Evolutionary conservation across 2,113 vertebrate species (phyloP).

Genomic region (Pionites leucogaster): DNA sequence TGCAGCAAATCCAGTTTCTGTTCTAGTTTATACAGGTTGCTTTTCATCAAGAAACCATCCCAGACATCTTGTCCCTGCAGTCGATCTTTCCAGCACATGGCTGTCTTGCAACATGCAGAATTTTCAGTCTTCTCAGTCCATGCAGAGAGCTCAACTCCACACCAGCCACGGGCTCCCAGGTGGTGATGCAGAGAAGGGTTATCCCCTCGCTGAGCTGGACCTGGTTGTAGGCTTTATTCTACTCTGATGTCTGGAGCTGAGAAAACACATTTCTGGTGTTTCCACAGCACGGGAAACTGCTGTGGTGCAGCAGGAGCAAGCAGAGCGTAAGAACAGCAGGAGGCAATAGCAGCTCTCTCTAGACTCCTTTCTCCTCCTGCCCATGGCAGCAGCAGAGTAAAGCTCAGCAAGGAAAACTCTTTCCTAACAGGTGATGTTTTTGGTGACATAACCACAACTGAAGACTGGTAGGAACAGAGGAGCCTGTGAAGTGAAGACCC

Average conservation of each 20-base stretch:
- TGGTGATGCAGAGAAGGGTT: background rate
- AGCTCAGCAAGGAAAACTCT: background rate
- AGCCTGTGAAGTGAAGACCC: background rate
- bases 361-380: background rate
- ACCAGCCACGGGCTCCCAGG: background rate
- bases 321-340: background rate
- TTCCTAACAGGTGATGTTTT: background rate
- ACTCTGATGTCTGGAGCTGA: background rate
- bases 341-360: background rate
- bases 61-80: background rate
- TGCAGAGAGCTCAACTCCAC: background rate
- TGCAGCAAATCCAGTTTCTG: background rate
- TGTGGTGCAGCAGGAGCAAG: background rate
- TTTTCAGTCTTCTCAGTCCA: background rate
- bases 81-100: background rate
- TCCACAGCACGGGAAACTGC: fast-evolving
- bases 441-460: background rate
- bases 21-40: background rate
- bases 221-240: background rate
- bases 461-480: background rate
- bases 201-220: background rate
- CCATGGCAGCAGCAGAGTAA: background rate
- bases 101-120: background rate
- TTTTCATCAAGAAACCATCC: background rate
- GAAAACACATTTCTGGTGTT: background rate